A percentile compares a stretch with the other conserved stretches of the same genome.
Conservation (phyloP, 1,140 invertebrate species). For the Drosophila mayri region DNA sequence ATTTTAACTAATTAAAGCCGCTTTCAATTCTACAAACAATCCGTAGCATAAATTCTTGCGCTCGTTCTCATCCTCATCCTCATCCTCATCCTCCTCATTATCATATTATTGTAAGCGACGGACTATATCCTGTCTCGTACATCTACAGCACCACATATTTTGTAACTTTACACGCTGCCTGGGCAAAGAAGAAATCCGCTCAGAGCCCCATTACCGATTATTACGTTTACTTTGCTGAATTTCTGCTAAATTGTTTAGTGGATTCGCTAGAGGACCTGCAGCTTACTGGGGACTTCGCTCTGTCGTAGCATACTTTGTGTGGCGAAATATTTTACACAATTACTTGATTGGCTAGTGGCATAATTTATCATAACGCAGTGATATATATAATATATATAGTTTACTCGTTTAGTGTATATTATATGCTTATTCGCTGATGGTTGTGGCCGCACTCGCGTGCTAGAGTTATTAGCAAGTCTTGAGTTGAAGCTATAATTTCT, state of each 20-base stretch:
- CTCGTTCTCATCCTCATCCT: constrained; percentile 19
- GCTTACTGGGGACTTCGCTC: constrained; percentile 10
- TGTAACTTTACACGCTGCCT: constrained; percentile 69
- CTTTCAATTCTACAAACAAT: constrained; percentile 76
- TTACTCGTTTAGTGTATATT: constrained; percentile 52
- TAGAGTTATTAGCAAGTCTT: constrained; percentile 73
- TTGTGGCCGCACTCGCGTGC: constrained; percentile 31
- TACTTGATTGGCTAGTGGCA: constrained; percentile 80
- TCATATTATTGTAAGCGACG: constrained; percentile 49
- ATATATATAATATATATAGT: constrained; percentile 70
- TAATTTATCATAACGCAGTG: constrained; percentile 74
- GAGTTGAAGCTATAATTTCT: constrained; percentile 79
- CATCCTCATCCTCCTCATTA: constrained; percentile 14
- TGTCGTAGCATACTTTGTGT: constrained; percentile 40
- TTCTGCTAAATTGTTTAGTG: constrained; percentile 60
- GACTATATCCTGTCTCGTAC: constrained; percentile 31
- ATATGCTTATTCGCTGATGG: constrained; percentile 57
- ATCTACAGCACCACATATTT: constrained; percentile 78
- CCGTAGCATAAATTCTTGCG: constrained; percentile 54
- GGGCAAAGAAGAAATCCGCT: constrained; percentile 52
- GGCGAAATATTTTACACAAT: constrained; percentile 80
- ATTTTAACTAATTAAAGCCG: constrained; percentile 78
- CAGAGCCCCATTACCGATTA: constrained; percentile 56
- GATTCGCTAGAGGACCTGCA: constrained; percentile 31
- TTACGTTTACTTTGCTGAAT: constrained; percentile 56